phyloP scores from a whole-genome alignment of 1,140 invertebrate genomes.

The Zaprionus ghesquierei region DNA sequence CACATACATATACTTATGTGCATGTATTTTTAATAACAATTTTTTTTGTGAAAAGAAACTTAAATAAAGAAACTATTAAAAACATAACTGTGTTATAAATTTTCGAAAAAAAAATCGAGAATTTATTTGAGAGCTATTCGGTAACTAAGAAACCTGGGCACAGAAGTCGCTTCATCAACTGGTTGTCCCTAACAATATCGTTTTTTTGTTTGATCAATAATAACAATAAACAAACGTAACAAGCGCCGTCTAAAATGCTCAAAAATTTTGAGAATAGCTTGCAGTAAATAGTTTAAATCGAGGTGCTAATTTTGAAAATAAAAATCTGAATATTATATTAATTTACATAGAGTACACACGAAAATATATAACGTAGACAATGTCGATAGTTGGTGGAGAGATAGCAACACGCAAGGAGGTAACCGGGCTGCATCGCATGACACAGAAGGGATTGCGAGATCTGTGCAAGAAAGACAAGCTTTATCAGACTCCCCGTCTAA shows the following conservation, averaged over 20 bases:
- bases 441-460: constrained; percentile 88
- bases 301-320: background rate
- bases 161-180: no score
- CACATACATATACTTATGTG: background rate
- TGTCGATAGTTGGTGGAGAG: constrained; percentile 16
- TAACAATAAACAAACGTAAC: constrained; percentile 36
- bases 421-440: constrained; percentile 85
- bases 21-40: constrained; percentile 40
- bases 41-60: constrained; percentile 48
- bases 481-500: constrained; percentile 93
- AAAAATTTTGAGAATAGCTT: constrained; percentile 9
- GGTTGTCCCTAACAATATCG: constrained; percentile 35
- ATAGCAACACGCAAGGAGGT: constrained; percentile 51
- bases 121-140: background rate
- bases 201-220: constrained; percentile 55
- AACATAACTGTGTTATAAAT: constrained; percentile 5
- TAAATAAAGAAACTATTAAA: constrained; percentile 58
- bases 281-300: constrained; percentile 14
- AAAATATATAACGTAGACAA: constrained; percentile 9
- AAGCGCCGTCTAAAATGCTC: constrained; percentile 19
- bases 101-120: no score
- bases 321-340: constrained; percentile 1
- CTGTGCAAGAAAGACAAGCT: constrained; percentile 93
- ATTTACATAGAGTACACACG: background rate
- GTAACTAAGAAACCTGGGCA: background rate